Evolutionary conservation across 2,797 vertebrate species (phyloP), one percentile per base, ranked within the genome.

Genomic region (Myiotriccus ornatus): DNA sequence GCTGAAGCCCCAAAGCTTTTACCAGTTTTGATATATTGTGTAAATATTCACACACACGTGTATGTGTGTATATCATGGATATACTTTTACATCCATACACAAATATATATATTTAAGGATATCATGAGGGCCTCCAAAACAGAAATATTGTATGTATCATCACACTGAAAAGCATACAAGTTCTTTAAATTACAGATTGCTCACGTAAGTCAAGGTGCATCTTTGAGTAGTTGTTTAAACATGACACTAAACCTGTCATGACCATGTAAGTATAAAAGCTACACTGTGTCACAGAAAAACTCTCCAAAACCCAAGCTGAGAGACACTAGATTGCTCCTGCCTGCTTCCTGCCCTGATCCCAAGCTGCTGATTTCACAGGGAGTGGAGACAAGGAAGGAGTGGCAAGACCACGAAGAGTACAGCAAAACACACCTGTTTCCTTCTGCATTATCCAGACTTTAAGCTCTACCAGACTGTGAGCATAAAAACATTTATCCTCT

Each of bases 371-470:
- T 32, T 73, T 65, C 81, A 84, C 49, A 59, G 14, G 24, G 20
- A 77, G 41, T 0, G 6, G 2, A 70, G 34, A 52, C 21, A 73
- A 47, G 27, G 34, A 76, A 28, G 15, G 17, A 59, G 17, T 5
- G 5, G 27, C 55, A 83, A 39, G 35, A 53, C 14, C 70, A 13
- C 2, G 10, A 76, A 55, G 63, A 86, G 19, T 30, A 22, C 74
- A 87, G 43, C 0, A 0, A 81, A 57, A 57, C 97, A 77, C 64
- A 99, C 99, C 98, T 57, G 98, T 98, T 82, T 99, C 98, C 9
- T 97, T 98, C 88, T 99, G 99, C 98, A 99, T 98, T 97, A 99
- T 99, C 99, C 99, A 99, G 59, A 99, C 99, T 96, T 99, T 99
- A 69, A 99, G 97, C 95, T 99, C 99, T 6, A 99, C 98, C 79